Evolutionary conservation across 2,888 invertebrate genomes (phyloP), one percentile per base, ranked within the genome.

Genomic region (Lottia gigantea): DNA sequence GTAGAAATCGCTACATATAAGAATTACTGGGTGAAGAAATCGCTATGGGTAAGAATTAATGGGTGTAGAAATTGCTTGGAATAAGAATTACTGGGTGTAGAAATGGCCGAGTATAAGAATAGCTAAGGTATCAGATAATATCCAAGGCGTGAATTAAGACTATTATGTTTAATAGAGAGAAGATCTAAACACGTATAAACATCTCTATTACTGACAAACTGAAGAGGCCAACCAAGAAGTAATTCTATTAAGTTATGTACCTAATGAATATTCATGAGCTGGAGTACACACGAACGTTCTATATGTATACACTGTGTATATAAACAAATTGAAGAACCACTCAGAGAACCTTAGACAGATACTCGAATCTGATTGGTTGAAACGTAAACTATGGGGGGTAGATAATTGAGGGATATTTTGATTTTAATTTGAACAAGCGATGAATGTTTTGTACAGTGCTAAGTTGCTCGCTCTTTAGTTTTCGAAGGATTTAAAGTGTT

Each of bases 401-500:
- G 40, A 23, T 55, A 23, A 55, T 55, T 55, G 55, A 55, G 23
- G 23, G 55, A 55, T 55, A 55, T 55, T 55, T 55, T 19, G 23
- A 55, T 19, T 55, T 23, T 55, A 55, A 55, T 55, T 40, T 55
- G 55, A 55, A 55, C 55, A 55, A 55, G 55, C 55, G 55, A 23
- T 55, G 55, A 55, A 55, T 55, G 55, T 55, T 55, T 55, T 19
- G 19, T 55, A 55, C 55, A 23, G 55, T 55, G 55, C 55, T 55
- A 55, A 55, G 55, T 55, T 55, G 55, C 55, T 23, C 23, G 23
- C 55, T 55, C 55, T 55, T 55, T 55, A 55, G 55, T 55, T 23
- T 40, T 55, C 19, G 55, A 55, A 23, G 55, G 55, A 55, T 55
- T 55, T 55, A 55, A 55, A 55, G 55, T 55, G 55, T 55, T 55